Evolutionary conservation across 1,140 invertebrate species (phyloP).

Genomic region (Lepidotrigona ventralis): DNA sequence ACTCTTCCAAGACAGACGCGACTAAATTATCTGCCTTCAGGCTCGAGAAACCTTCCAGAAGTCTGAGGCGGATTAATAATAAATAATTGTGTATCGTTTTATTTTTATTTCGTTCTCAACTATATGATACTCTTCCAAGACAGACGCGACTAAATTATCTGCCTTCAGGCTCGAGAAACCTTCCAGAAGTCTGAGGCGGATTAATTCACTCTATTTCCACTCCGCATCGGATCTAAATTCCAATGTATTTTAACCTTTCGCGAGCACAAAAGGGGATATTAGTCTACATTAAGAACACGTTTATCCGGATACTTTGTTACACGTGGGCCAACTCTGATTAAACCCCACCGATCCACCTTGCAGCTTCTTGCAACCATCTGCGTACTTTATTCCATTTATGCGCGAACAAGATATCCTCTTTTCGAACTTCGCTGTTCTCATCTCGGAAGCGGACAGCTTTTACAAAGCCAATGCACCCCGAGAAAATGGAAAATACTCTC

Average conservation of each 20-base stretch:
- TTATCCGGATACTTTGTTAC: not conserved
- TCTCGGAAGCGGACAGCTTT: not conserved
- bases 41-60: not conserved
- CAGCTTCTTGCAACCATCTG: not conserved
- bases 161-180: not conserved
- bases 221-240: not conserved
- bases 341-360: not conserved
- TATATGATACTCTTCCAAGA: no score
- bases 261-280: not conserved
- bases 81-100: no score
- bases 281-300: not conserved
- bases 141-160: not conserved
- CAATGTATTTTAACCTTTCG: not conserved
- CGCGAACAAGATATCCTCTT: not conserved
- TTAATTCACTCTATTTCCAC: not conserved
- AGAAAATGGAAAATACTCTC: conserved; percentile 34
- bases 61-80: not conserved
- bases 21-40: not conserved
- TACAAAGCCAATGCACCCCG: not conserved
- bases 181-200: not conserved
- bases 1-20: no score
- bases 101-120: no score
- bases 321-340: not conserved
- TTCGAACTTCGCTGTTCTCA: not conserved
- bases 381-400: no score